These are phyloP conservation scores for Antitype chi DNA, from an alignment of 2,888 invertebrate genomes.

Conservation along the genomic window DNA sequence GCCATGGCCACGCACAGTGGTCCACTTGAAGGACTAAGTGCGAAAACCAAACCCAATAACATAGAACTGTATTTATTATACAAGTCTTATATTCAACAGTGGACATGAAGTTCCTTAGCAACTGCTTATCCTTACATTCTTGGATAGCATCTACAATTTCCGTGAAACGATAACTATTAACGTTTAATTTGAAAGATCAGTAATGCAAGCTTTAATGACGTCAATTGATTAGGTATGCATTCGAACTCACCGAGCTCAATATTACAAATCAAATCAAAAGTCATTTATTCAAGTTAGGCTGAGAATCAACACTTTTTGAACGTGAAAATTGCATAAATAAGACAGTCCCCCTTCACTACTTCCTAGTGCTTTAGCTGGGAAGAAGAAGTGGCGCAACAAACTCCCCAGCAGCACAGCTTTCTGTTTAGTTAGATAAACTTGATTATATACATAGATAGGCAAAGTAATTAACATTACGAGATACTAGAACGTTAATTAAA, in stretches of 20 bases:
- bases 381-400: too few relatives aligned
- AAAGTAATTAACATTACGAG: too few relatives aligned
- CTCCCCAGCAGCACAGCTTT: too few relatives aligned
- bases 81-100: too few relatives aligned
- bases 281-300: not conserved
- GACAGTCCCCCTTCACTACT: not conserved
- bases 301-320: not conserved
- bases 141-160: slow-evolving; percentile 31
- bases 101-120: not conserved
- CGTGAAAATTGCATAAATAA: too few relatives aligned
- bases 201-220: slow-evolving; percentile 13
- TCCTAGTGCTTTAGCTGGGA: not conserved
- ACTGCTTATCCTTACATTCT: slow-evolving; percentile 6
- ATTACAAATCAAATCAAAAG: not conserved
- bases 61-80: too few relatives aligned
- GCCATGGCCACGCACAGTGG: too few relatives aligned
- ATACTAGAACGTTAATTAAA: too few relatives aligned
- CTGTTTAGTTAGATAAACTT: too few relatives aligned
- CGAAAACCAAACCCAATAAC: too few relatives aligned
- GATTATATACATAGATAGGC: too few relatives aligned
- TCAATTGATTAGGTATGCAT: slow-evolving; percentile 5
- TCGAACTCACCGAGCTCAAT: not conserved
- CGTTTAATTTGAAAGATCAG: slow-evolving; percentile 13
- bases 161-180: slow-evolving; percentile 33
- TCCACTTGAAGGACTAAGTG: too few relatives aligned